Base-by-base conservation (phyloP, 2,797 vertebrate species). In the Artibeus lituratus region DNA sequence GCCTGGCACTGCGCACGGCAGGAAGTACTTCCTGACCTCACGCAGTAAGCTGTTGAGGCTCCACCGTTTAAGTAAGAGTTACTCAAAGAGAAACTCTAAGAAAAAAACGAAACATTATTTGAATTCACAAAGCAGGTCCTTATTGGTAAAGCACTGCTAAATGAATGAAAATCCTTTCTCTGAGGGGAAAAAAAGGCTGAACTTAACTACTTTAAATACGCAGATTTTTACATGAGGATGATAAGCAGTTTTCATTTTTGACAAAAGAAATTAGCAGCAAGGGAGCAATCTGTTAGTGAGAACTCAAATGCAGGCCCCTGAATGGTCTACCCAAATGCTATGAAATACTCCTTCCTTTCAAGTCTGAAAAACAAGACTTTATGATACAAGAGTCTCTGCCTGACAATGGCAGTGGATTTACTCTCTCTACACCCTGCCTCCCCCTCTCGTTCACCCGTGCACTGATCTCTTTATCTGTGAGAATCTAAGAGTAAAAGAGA, bases 181-280 rank as follows among this genome's bases (percentile, higher is more conserved):
- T 90, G 5, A 15, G n/a, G 21, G 65, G 18, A 84, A 65, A 84
- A 65, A 29, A 53, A 26, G n/a, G 10, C 21, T 86, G 37, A 91
- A 87, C 18, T 29, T 65, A 89, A 69, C 87, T 85, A 72, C 72
- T 86, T 94, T 94, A 91, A 96, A 84, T 94, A 96, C 16, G 18
- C 26, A 76, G 16, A 94, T 49, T 74, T 39, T 76, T 69, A 92
- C 32, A 91, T 15, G 37, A 84, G n/a, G 59, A 74, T 5, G n/a
- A 2, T 82, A 84, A 80, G 24, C 51, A 39, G 70, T 81, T 93
- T 94, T 84, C 78, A 74, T 91, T 96, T 65, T 57, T 85, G 81
- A 96, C 80, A 90, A 94, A 82, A 92, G 94, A 84, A 94, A 95
- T 85, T 24, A 92, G 83, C 82, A 88, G 76, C 76, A 87, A 87